Evolutionary conservation across 2,113 vertebrate genomes (phyloP), one percentile per base, ranked within the genome.

Genomic region (Chamaea fasciata): DNA sequence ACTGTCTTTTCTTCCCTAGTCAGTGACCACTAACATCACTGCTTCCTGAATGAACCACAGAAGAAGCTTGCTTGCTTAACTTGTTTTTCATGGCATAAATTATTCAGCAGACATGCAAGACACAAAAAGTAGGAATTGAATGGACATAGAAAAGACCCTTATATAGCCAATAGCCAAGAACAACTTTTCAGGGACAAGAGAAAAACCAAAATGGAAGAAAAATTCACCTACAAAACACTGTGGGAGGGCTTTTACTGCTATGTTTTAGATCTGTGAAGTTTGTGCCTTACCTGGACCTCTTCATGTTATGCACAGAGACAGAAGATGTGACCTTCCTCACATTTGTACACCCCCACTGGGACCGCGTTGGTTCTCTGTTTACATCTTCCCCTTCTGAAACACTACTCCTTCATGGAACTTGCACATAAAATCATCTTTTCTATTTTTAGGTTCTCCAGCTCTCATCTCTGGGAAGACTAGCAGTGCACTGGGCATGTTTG

Each of bases 351-450:
- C 27, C 56, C 49, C 85, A 53, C 47, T 64, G 87, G 84, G 79
- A 74, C 47, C 17, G 35, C 0, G 7, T 31, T 92, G 52, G 31
- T 83, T 68, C 57, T 92, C 93, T 93, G 52, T 70, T 94, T 97
- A 86, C 67, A 56, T 68, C 69, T 88, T 77, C 56, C 21, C 14
- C 67, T 50, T 33, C 62, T 95, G 81, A 96, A 90, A 74, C 41
- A 49, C 41, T 60, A 6, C 39, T 93, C 27, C 39, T 92, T 88
- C 82, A 81, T 65, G 62, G 44, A 60, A 81, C 79, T 95, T 94
- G 90, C 78, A 85, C 84, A 87, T 31, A 67, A 91, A 96, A 73
- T 83, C n/a, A 67, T 83, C 47, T 88, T 67, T 74, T 93, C 90
- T 95, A 80, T 92, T 92, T 97, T 96, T 93, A 96, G 88, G 3